Evolutionary conservation across 1,140 invertebrate genomes (phyloP).

Genomic region (Oreohelix idahoensis): DNA sequence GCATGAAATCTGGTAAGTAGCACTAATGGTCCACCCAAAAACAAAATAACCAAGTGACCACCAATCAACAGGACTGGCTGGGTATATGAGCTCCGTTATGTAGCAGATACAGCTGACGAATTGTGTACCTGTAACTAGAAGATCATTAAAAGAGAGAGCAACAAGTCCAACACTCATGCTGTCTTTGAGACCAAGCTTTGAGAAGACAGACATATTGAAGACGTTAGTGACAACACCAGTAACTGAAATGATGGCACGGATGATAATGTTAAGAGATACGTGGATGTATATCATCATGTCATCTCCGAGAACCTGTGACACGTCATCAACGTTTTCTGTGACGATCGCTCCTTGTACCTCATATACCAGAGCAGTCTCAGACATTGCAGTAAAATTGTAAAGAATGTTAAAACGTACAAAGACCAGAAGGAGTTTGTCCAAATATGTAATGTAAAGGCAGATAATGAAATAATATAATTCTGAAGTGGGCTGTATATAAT

Average conservation of each 20-base stretch:
- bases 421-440: no score
- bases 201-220: neutral
- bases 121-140: neutral
- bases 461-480: no score
- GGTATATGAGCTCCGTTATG: neutral
- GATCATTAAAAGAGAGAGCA: neutral
- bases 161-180: neutral
- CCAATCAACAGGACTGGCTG: neutral
- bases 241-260: neutral
- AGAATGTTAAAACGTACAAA: no score
- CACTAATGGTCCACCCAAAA: neutral
- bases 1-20: neutral
- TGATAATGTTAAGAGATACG: neutral
- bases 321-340: neutral
- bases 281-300: neutral
- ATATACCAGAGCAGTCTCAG: no score
- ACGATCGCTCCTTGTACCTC: no score
- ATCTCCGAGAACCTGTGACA: neutral
- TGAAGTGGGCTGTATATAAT: no score
- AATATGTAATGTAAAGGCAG: no score
- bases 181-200: neutral
- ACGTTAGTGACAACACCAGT: neutral
- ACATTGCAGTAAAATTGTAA: no score
- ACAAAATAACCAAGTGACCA: neutral
- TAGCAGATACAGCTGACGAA: neutral